Evolutionary conservation across 2,113 vertebrate species (phyloP), one percentile per base, ranked within the genome.

Genomic region (Globicephala melas): DNA sequence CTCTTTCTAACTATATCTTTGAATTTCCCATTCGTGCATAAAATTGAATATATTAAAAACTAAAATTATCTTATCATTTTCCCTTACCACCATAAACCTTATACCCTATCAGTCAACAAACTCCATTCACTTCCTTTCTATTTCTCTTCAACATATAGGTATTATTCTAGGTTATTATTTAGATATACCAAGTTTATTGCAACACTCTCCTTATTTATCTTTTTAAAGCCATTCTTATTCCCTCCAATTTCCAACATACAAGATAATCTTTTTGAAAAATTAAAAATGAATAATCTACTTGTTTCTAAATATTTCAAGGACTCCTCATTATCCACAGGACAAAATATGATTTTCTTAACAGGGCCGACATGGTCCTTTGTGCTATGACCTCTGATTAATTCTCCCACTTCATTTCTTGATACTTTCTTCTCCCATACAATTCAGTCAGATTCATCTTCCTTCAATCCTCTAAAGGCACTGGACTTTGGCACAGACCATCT

Each of bases 41-140:
- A 95, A 93, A 70, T 12, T 67, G 17, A 81, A 26, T 91, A n/a
- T 76, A 8, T 95, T 95, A 33, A 70, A 91, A 96, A 50, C 25
- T 41, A 15, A 94, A 92, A 73, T 67, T 23, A 14, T 74, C 28
- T 28, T 60, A 31, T 13, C 2, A 26, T 38, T 94, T 15, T 89
- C 11, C 31, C 53, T 95, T 82, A 95, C 6, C 5, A 73, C 0
- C 2, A 9, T 5, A 63, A 8, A 71, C 0, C 1, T 6, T 6
- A 70, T 7, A 71, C 1, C 18, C 12, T 60, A 1, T 50, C 60
- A 79, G n/a, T 87, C 18, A 80, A 76, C 13, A 58, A 84, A 89
- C 18, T 18, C 11, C 36, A 84, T 13, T 73, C 14, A 53, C 6
- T 91, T 50, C 9, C 20, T 87, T 89, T 85, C 25, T n/a, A 55